A percentile compares a stretch with the other conserved stretches of the same genome.
Evolutionary conservation across 2,888 invertebrate genomes (phyloP).

Genomic region (Troides oblongomaculatus): DNA sequence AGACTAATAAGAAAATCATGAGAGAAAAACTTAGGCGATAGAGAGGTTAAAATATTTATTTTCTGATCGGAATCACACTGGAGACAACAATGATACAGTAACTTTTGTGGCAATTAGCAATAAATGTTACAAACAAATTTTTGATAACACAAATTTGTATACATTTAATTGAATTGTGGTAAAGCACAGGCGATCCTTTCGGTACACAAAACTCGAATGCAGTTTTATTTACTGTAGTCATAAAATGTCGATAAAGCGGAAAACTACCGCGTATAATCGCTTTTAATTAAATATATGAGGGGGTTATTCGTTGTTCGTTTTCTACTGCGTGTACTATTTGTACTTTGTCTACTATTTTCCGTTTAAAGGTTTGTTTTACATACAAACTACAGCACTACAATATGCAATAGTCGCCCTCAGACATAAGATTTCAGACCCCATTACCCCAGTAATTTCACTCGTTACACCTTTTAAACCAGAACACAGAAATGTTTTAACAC

Average conservation of each 20-base stretch:
- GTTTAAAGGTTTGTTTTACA: too few species aligned
- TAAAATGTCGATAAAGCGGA: conserved; percentile 71
- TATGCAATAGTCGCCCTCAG: too few species aligned
- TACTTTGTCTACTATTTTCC: conserved; percentile 1
- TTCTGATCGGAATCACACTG: neutral
- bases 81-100: neutral
- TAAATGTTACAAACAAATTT: neutral
- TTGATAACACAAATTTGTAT: neutral
- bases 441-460: too few species aligned
- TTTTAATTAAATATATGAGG: conserved; percentile 65
- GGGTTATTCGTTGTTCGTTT: conserved; percentile 19
- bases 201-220: conserved; percentile 52
- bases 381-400: too few species aligned
- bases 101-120: neutral
- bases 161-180: conserved; percentile 34
- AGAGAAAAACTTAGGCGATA: neutral
- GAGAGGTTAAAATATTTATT: neutral
- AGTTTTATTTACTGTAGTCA: conserved; percentile 64
- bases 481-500: too few species aligned
- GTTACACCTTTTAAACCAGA: too few species aligned
- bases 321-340: conserved; percentile 35
- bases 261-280: conserved; percentile 67
- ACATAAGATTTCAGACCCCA: too few species aligned
- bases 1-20: neutral
- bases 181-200: conserved; percentile 40